phyloP scores from a whole-genome alignment of 2,797 vertebrate species.

The Apogon talboti region DNA sequence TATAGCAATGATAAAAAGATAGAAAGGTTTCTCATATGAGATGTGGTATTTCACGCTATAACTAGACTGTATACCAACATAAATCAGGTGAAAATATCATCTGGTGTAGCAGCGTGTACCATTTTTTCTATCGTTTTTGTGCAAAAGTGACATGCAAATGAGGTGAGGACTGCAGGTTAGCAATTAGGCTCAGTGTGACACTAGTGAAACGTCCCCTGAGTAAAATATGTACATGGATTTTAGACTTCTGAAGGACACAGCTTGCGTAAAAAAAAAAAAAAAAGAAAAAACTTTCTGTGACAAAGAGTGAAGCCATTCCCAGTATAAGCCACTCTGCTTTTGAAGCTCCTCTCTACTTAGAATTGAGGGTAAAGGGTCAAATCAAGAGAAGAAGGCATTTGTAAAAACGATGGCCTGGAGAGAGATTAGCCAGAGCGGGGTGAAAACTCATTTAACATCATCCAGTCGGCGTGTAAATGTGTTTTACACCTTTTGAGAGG shows the following conservation, averaged over 20 bases:
- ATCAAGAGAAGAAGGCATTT: slow-evolving; percentile 53
- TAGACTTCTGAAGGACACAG: slow-evolving; percentile 56
- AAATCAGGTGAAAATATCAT: slow-evolving; percentile 49
- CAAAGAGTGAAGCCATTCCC: slow-evolving; percentile 22
- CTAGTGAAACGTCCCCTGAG: slow-evolving; percentile 44
- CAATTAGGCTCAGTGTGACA: slow-evolving; percentile 43
- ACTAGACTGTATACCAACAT: slow-evolving; percentile 19
- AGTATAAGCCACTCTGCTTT: slow-evolving; percentile 42
- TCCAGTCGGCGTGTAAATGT: slow-evolving; percentile 57
- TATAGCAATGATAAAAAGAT: slow-evolving; percentile 31
- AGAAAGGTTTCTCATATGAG: slow-evolving; percentile 12
- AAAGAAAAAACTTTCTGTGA: slow-evolving; percentile 33
- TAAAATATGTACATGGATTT: slow-evolving; percentile 42
- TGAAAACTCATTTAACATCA: slow-evolving; percentile 72
- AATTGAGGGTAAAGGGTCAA: slow-evolving; percentile 66
- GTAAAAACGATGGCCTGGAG: slow-evolving; percentile 50
- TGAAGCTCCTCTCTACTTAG: slow-evolving; percentile 56
- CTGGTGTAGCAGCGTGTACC: slow-evolving; percentile 10
- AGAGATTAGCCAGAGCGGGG: slow-evolving; percentile 63
- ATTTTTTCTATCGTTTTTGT: slow-evolving; percentile 24
- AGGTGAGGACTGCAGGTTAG: slow-evolving; percentile 31
- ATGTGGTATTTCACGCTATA: slow-evolving; percentile 40
- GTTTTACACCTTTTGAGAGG: slow-evolving; percentile 64
- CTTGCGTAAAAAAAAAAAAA: slow-evolving; percentile 32
- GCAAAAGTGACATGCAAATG: slow-evolving; percentile 49